A percentile compares a stretch with the other conserved stretches of the same genome.
phyloP scores from a whole-genome alignment of 2,888 invertebrate species.

The Icerya purchasi region DNA sequence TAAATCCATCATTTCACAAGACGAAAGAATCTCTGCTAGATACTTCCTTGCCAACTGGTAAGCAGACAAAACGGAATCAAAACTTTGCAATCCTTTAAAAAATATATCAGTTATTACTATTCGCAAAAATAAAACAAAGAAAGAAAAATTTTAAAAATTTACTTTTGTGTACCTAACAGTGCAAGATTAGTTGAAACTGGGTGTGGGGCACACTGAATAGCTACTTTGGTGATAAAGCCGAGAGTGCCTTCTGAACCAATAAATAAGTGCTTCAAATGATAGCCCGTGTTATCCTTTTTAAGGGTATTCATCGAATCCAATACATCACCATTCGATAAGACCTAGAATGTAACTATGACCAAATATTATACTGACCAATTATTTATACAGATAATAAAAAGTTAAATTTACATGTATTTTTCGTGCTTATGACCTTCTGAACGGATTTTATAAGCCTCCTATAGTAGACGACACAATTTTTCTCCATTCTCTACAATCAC shows the following conservation, averaged over 20 bases:
- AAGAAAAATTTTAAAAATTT: conserved; percentile 19
- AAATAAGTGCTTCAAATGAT: conserved; percentile 87
- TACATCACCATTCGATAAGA: conserved; percentile 63
- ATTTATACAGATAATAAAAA: too few relatives aligned
- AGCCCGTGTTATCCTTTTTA: conserved; percentile 91
- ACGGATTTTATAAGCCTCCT: too few relatives aligned
- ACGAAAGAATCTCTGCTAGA: conserved; percentile 76
- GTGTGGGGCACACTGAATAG: conserved; percentile 68
- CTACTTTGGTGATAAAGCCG: conserved; percentile 79
- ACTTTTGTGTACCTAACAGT: conserved; percentile 55
- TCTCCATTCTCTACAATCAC: too few relatives aligned
- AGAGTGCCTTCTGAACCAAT: conserved; percentile 95
- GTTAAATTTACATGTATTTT: too few relatives aligned
- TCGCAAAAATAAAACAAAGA: conserved; percentile 3
- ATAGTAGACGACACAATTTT: too few relatives aligned
- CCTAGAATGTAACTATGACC: conserved; percentile 31
- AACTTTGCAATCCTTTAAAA: conserved; percentile 43
- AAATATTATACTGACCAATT: too few relatives aligned
- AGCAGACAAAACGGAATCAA: conserved; percentile 53
- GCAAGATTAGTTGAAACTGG: conserved; percentile 68
- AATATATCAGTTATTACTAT: not conserved
- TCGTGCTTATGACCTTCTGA: too few relatives aligned
- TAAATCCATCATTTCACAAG: conserved; percentile 84
- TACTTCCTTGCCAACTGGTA: conserved; percentile 49
- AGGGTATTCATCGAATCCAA: conserved; percentile 65